These are phyloP conservation scores for Zele albiditarsus DNA, from an alignment of 2,888 invertebrate genomes.

Conservation along the genomic window DNA sequence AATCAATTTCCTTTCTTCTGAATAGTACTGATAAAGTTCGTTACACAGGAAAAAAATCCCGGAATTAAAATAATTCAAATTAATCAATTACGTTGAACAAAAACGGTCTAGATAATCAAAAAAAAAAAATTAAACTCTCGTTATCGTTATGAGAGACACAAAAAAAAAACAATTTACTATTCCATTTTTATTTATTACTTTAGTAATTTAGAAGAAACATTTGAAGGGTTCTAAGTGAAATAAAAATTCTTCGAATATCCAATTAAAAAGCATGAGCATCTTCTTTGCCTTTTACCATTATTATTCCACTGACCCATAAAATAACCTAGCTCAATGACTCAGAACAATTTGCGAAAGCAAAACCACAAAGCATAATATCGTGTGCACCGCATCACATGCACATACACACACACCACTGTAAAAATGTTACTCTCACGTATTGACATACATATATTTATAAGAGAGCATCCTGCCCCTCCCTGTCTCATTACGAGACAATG, in stretches of 20 bases:
- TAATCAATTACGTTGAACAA: no score
- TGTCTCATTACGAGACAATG: conserved; percentile 69
- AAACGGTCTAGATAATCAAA: no score
- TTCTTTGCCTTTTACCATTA: background rate
- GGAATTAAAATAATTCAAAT: no score
- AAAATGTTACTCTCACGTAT: conserved; percentile 39
- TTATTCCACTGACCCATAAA: conserved; percentile 7
- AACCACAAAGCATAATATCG: conserved; percentile 25
- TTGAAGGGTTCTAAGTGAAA: background rate
- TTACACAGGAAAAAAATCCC: no score
- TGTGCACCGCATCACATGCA: conserved; percentile 21
- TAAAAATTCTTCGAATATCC: background rate
- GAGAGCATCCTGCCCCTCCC: conserved; percentile 69
- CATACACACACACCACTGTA: background rate
- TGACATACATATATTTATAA: conserved; percentile 40
- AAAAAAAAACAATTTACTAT: no score
- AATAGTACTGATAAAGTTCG: no score
- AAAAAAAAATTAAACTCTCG: no score
- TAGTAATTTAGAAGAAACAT: no score
- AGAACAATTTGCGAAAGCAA: conserved; percentile 28
- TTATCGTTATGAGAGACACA: no score
- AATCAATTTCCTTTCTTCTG: no score
- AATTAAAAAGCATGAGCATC: background rate
- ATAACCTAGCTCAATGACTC: conserved; percentile 3
- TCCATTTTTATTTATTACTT: no score